These are phyloP conservation scores for Lycia hirtaria DNA, from an alignment of 2,888 invertebrate genomes.

Conservation along the genomic window DNA sequence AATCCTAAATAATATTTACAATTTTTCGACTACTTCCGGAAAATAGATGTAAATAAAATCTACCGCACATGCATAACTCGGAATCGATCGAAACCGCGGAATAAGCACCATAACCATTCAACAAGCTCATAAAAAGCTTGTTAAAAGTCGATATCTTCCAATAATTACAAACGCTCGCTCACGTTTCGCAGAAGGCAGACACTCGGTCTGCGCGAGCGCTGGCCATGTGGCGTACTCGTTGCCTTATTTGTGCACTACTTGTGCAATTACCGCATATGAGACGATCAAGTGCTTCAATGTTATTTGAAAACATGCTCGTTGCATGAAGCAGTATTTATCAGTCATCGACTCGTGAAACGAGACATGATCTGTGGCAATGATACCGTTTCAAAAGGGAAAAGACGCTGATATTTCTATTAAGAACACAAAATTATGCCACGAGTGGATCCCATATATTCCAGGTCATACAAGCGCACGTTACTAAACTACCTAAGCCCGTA, in stretches of 20 bases:
- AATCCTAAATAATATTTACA: background rate
- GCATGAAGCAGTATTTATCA: conserved; percentile 3
- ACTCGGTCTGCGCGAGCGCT: conserved; percentile 67
- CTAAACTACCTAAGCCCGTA: conserved; percentile 4
- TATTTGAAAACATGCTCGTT: conserved; percentile 18
- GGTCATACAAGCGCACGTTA: background rate
- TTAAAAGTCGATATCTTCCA: conserved; percentile 35
- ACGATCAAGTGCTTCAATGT: conserved; percentile 52
- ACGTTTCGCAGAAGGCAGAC: conserved; percentile 69
- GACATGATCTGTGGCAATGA: background rate
- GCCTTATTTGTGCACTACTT: conserved; percentile 55
- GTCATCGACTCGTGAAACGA: background rate
- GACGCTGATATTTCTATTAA: background rate
- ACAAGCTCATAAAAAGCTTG: conserved; percentile 29
- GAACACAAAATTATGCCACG: background rate
- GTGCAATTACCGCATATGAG: conserved; percentile 51
- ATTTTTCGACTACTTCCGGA: conserved; percentile 11
- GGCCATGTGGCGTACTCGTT: conserved; percentile 50
- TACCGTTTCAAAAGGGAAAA: background rate
- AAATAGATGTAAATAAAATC: conserved; percentile 4
- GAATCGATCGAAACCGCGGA: conserved; percentile 18
- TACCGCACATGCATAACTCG: background rate
- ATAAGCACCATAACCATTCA: conserved; percentile 22
- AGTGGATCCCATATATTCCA: background rate
- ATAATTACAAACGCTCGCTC: conserved; percentile 45